These are phyloP conservation scores for Gymnoscopelus microlampas DNA, from an alignment of 2,797 vertebrate species.

Conservation along the genomic window DNA sequence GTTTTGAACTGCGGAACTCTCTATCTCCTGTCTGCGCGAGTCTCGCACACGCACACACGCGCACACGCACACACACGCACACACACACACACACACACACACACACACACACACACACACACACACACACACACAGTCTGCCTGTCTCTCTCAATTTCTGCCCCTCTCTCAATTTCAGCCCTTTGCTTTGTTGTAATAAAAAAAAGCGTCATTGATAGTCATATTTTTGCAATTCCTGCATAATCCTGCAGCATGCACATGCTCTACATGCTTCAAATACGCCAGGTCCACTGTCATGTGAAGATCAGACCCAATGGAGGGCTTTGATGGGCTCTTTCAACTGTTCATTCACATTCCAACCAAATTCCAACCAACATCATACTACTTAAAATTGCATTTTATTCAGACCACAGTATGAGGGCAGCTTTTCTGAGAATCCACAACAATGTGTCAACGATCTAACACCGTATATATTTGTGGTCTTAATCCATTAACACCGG, in stretches of 20 bases:
- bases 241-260: constrained; percentile 25
- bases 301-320: constrained; percentile 12
- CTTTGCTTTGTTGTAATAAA: constrained; percentile 2
- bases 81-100: constrained; percentile 22
- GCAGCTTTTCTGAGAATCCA: background rate
- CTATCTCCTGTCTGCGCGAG: too few relatives aligned
- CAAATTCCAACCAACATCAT: constrained; percentile 3
- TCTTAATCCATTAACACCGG: too few relatives aligned
- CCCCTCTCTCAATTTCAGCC: background rate
- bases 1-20: too few relatives aligned
- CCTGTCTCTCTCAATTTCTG: background rate
- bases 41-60: background rate
- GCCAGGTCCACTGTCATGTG: constrained; percentile 7
- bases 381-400: background rate
- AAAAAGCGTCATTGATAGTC: constrained; percentile 5
- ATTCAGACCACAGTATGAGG: background rate
- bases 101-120: constrained; percentile 31
- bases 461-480: too few relatives aligned
- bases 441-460: too few relatives aligned
- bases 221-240: constrained; percentile 1
- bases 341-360: constrained; percentile 19
- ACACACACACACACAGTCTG: constrained; percentile 12
- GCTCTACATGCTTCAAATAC: constrained; percentile 9
- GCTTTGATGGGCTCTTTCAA: background rate
- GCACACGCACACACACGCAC: constrained; percentile 12